Percentiles rank a stretch among this genome's conserved stretches.
These are phyloP conservation scores for Triplophysa yarkandensis DNA, from an alignment of 2,797 vertebrate species.

Conservation along the genomic window DNA sequence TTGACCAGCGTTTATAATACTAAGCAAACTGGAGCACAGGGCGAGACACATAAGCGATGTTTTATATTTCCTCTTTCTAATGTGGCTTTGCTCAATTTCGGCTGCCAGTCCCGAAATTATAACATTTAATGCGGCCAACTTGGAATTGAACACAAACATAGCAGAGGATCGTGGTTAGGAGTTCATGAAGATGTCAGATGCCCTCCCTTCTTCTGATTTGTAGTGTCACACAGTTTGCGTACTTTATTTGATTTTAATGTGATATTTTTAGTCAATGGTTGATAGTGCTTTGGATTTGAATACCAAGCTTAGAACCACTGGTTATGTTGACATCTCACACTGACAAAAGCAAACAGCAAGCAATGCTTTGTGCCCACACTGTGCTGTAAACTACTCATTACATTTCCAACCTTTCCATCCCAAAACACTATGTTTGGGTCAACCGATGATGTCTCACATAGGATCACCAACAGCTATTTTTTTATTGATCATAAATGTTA, in stretches of 20 bases:
- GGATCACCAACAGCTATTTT: too few relatives aligned
- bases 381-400: too few relatives aligned
- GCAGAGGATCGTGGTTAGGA: constrained; percentile 23
- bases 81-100: constrained; percentile 52
- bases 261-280: not conserved
- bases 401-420: too few relatives aligned
- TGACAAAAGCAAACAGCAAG: too few relatives aligned
- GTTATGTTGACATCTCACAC: too few relatives aligned
- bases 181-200: constrained; percentile 17
- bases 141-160: constrained; percentile 27
- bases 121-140: constrained; percentile 23
- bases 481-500: too few relatives aligned
- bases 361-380: too few relatives aligned
- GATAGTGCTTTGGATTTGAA: not conserved
- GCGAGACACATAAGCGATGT: constrained; percentile 49
- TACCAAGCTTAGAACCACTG: too few relatives aligned
- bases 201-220: constrained; percentile 34
- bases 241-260: not conserved
- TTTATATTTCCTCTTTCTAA: constrained; percentile 55
- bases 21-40: constrained; percentile 38
- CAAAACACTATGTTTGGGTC: too few relatives aligned
- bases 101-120: constrained; percentile 32
- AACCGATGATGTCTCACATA: too few relatives aligned
- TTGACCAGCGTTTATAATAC: constrained; percentile 44
- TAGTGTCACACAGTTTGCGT: not conserved